These are phyloP conservation scores for Vulpes lagopus DNA, from an alignment of 2,113 vertebrate genomes.

Conservation along the genomic window DNA sequence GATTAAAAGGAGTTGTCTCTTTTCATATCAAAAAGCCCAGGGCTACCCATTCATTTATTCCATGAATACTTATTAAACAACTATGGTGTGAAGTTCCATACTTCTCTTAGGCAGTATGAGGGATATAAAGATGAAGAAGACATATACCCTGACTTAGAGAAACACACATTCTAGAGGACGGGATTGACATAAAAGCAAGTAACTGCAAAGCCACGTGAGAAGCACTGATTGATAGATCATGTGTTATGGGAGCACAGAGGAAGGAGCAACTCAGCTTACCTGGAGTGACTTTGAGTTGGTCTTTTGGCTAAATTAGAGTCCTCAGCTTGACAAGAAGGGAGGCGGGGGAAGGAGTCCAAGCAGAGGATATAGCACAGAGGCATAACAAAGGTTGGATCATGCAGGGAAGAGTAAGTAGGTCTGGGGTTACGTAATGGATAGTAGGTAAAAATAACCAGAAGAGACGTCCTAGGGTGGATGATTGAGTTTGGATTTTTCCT, in stretches of 20 bases:
- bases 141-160: background rate
- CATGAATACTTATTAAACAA: background rate
- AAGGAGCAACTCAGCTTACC: background rate
- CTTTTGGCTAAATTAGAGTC: background rate
- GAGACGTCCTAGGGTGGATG: background rate
- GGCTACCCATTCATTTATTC: background rate
- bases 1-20: background rate
- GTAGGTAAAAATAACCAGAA: slow-evolving; percentile 50
- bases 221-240: background rate
- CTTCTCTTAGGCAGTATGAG: background rate
- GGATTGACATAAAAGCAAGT: background rate
- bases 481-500: background rate
- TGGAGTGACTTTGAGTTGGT: background rate
- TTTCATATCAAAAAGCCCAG: background rate
- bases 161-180: background rate
- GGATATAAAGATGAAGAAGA: background rate
- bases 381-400: background rate
- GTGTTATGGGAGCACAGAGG: background rate
- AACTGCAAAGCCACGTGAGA: background rate
- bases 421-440: background rate
- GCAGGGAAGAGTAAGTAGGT: slow-evolving; percentile 48
- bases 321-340: background rate
- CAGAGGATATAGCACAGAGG: background rate
- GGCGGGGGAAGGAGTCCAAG: background rate
- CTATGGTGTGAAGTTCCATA: background rate